Evolutionary conservation across 2,113 vertebrate species (phyloP).

Genomic region (Phalacrocorax aristotelis): DNA sequence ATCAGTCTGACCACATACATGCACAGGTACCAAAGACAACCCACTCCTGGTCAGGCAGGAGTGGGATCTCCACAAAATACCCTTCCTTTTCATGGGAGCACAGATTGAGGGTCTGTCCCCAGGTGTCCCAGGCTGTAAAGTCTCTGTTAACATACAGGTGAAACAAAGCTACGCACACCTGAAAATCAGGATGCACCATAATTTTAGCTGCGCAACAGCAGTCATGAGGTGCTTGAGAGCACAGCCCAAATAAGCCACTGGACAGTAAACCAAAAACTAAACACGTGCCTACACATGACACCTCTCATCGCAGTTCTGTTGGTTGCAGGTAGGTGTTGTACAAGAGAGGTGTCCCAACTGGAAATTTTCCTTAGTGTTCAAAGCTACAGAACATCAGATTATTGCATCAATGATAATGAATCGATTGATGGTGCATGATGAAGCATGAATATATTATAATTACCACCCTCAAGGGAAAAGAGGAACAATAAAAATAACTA

Average conservation of each 20-base stretch:
- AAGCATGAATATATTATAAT: not conserved
- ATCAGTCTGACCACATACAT: rapidly evolving
- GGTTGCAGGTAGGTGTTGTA: not conserved
- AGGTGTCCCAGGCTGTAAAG: not conserved
- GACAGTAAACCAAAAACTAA: not conserved
- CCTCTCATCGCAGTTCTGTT: rapidly evolving
- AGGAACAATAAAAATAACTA: not conserved
- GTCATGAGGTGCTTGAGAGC: not conserved
- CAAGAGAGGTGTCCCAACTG: not conserved
- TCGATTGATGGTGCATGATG: not conserved
- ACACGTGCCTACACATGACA: rapidly evolving
- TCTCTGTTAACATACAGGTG: not conserved
- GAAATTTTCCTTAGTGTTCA: not conserved
- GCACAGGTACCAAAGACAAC: not conserved
- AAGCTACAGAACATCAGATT: not conserved
- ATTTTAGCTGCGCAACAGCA: not conserved
- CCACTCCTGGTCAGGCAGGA: not conserved
- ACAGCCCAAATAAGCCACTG: not conserved
- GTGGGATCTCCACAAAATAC: rapidly evolving
- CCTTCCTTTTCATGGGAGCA: not conserved
- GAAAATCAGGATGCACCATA: not conserved
- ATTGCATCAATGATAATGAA: not conserved
- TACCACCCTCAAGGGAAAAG: not conserved
- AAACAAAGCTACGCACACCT: not conserved
- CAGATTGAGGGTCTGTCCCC: no score